Base-by-base conservation (phyloP, 2,113 vertebrate genomes). In the Formicarius rufipectus region DNA sequence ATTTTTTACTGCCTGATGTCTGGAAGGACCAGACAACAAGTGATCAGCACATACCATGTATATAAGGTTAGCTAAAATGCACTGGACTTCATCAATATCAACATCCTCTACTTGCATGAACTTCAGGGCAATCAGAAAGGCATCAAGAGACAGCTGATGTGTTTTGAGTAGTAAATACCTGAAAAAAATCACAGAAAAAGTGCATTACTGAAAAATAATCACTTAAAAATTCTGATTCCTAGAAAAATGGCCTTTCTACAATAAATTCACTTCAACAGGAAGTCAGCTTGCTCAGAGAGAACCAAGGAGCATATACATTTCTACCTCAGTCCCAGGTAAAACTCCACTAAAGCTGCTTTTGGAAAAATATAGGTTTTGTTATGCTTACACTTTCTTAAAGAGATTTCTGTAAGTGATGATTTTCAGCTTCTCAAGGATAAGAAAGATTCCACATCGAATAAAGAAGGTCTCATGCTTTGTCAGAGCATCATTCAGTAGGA, bases 341-440 rank as follows among this genome's bases (percentile, higher is more conserved):
- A 75, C 19, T 14, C 12, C 4, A n/a, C 14, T 49, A 52, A 59
- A 58, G 19, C 21, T 40, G 42, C 42, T 76, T 79, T 75, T 60
- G 28, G 28, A 94, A 71, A 80, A 82, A 63, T 0, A 1, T 4
- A 58, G 30, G 19, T 33, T 89, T 79, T 67, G 44, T 55, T 85
- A 44, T 9, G 31, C 99, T 99, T 97, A 99, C 99, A 99, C 99
- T 99, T 99, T 99, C 97, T 99, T 99, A 92, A 99, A 99, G 87
- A 99, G 99, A 96, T 99, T 99, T 95, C 99, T 98, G 97, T 99
- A 99, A 5, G 99, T 99, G 98, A 99, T 99, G 93, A 99, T 99
- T 96, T 99, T 99, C 59, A 99, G 98, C 94, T 99, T 99, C 95
- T 99, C 99, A 18, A 99, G 98, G 96, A 99, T 99, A 80, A 99